Base-by-base conservation (phyloP, 2,888 invertebrate species). In the Bugulina stolonifera region DNA sequence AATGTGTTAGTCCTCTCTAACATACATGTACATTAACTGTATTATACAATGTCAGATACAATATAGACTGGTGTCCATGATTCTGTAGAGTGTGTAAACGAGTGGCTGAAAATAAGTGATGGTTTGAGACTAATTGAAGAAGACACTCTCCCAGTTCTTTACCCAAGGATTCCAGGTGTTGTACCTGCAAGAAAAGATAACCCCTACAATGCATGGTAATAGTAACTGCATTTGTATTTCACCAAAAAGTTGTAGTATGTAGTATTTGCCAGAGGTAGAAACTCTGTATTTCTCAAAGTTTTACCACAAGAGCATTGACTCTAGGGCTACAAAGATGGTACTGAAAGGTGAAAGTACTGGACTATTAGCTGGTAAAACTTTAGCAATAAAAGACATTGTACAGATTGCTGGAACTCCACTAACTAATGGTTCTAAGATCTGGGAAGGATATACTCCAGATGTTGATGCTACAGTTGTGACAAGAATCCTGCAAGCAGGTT, bases 251-350 rank as follows among this genome's bases (percentile, higher is more conserved):
- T n/a, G n/a, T 89, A 86, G 77, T n/a, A n/a, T n/a, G n/a, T 87
- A 87, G 78, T 88, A 87, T 18, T 54, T n/a, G n/a, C n/a, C 27
- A 27, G 23, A 22, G n/a, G n/a, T n/a, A n/a, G n/a, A n/a, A n/a
- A n/a, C n/a, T n/a, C n/a, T n/a, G n/a, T n/a, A n/a, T n/a, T n/a
- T n/a, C n/a, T n/a, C n/a, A n/a, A n/a, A n/a, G n/a, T n/a, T n/a
- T n/a, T n/a, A n/a, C n/a, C n/a, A n/a, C n/a, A n/a, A n/a, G n/a
- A n/a, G n/a, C n/a, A n/a, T n/a, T n/a, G n/a, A n/a, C n/a, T 57
- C 27, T 35, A 81, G 81, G 81, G 79, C 77, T 70, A 78, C 78
- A 77, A 74, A 75, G 35, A 79, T 79, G 72, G 78, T 80, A 64
- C 80, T 80, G 27, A 71, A 76, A 54, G 81, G 81, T 0, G 78